phyloP scores from a whole-genome alignment of 2,797 vertebrate genomes.

The Hemibagrus guttatus region DNA sequence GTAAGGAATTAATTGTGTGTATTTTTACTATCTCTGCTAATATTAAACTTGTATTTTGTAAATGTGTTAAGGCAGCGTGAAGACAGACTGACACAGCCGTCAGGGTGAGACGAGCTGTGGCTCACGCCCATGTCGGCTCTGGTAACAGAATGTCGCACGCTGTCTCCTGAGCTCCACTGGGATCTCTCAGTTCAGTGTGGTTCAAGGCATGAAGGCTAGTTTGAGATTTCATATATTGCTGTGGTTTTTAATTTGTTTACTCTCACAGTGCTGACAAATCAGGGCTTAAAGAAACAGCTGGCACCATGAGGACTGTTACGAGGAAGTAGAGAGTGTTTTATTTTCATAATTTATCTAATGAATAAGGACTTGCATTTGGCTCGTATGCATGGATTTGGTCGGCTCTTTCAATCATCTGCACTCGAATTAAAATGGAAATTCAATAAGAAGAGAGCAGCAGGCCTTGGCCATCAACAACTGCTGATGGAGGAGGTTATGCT shows the following conservation, averaged over 20 bases:
- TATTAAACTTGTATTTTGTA: not conserved
- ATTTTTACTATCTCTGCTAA: not conserved
- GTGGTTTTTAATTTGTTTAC: constrained; percentile 47
- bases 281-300: constrained; percentile 23
- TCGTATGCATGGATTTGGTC: constrained; percentile 6
- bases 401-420: constrained; percentile 6
- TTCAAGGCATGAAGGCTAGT: not conserved
- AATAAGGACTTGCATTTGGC: constrained; percentile 39
- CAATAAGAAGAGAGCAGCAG: not conserved
- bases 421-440: constrained; percentile 26
- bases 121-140: not conserved
- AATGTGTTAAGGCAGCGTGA: not conserved
- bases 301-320: constrained; percentile 30
- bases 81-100: constrained; percentile 1
- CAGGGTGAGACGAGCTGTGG: constrained; percentile 17
- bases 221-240: constrained; percentile 17
- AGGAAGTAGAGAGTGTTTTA: constrained; percentile 36
- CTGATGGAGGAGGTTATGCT: not conserved
- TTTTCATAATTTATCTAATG: constrained; percentile 55
- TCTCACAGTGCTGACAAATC: constrained; percentile 42
- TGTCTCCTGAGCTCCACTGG: constrained; percentile 9
- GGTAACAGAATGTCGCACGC: not conserved
- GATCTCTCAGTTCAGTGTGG: constrained; percentile 4
- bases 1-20: not conserved
- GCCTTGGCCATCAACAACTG: constrained; percentile 5